Evolutionary conservation across 1,140 invertebrate species (phyloP).

Genomic region (Copidosoma floridanum): DNA sequence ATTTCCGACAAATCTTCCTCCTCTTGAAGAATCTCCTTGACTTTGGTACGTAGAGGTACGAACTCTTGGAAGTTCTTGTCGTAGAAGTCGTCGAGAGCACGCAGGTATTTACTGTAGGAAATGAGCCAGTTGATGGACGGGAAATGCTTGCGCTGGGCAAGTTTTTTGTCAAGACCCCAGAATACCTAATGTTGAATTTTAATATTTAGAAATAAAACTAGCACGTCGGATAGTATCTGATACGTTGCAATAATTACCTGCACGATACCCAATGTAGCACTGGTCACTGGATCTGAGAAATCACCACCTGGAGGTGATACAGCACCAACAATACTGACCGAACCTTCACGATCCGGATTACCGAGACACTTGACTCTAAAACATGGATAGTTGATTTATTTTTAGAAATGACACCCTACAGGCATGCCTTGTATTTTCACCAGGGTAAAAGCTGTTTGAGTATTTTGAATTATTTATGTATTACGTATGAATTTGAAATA

Average conservation of each 20-base stretch:
- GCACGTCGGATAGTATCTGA: neutral
- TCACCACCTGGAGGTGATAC: constrained; percentile 99
- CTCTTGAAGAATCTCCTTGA: constrained; percentile 97
- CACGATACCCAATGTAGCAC: constrained; percentile 97
- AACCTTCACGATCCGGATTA: constrained; percentile 96
- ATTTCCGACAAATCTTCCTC: constrained; percentile 99
- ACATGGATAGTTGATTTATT: too few species aligned
- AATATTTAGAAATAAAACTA: constrained; percentile 1
- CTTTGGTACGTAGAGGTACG: constrained; percentile 89
- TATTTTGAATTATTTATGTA: too few species aligned
- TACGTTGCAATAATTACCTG: constrained; percentile 62
- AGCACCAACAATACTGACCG: constrained; percentile 98
- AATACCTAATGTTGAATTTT: constrained; percentile 67
- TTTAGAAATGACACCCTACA: too few species aligned
- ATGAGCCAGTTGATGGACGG: constrained; percentile 99
- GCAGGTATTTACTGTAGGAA: constrained; percentile 98
- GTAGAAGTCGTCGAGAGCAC: constrained; percentile 98
- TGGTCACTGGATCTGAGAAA: constrained; percentile 99
- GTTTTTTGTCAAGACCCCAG: constrained; percentile 99
- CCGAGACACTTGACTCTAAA: constrained; percentile 93
- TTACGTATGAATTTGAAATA: too few species aligned
- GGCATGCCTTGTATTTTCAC: too few species aligned
- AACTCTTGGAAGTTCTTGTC: constrained; percentile 99
- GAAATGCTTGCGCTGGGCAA: constrained; percentile 99
- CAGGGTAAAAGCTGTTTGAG: too few species aligned